phyloP scores from a whole-genome alignment of 1,140 invertebrate genomes.

The Mamestra configurata region DNA sequence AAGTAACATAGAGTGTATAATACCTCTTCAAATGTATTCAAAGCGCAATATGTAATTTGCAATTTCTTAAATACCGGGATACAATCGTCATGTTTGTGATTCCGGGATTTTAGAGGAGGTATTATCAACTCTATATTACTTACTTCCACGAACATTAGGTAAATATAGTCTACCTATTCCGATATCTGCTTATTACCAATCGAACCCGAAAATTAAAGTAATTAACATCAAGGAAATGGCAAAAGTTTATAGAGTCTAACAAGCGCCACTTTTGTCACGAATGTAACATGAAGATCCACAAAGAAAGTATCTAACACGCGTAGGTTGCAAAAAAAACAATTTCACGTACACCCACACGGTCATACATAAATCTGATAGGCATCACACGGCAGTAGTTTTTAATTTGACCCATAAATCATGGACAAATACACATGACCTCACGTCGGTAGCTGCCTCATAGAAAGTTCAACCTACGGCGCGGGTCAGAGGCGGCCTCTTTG shows the following conservation, averaged over 20 bases:
- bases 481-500: conserved; percentile 35
- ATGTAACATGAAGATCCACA: background rate
- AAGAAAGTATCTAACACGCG: conserved; percentile 15
- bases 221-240: no score
- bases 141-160: no score
- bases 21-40: no score
- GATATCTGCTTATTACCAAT: no score
- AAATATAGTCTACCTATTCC: no score
- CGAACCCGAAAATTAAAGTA: no score
- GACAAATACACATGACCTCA: conserved; percentile 40
- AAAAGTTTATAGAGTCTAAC: background rate
- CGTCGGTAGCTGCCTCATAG: conserved; percentile 41
- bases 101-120: no score
- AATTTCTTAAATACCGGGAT: no score
- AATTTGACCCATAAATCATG: conserved; percentile 36
- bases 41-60: no score
- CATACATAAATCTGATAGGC: background rate
- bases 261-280: background rate
- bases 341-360: conserved; percentile 2
- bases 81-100: no score
- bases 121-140: no score
- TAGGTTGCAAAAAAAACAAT: background rate
- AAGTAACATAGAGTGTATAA: no score
- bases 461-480: conserved; percentile 40
- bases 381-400: conserved; percentile 19